Conservation (phyloP, 2,888 invertebrate genomes). For the Pammene fasciana region DNA sequence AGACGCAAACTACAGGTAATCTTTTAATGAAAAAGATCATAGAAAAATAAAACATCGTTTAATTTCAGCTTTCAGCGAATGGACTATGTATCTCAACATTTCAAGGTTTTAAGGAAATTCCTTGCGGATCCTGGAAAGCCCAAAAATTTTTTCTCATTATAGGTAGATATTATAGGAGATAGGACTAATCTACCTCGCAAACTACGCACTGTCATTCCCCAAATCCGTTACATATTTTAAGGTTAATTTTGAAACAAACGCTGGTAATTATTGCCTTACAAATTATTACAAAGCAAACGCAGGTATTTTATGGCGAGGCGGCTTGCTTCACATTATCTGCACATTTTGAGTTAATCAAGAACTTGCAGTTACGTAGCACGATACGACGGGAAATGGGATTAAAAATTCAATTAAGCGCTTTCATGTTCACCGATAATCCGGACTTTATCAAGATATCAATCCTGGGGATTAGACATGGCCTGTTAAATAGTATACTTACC, state of each 20-base stretch:
- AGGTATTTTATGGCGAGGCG: conserved; percentile 39
- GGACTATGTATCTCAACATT: no score
- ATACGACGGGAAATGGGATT: conserved; percentile 77
- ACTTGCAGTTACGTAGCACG: conserved; percentile 66
- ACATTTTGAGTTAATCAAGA: conserved; percentile 48
- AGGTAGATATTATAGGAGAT: no score
- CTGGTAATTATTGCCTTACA: conserved; percentile 7
- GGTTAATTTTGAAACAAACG: conserved; percentile 18
- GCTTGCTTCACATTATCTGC: conserved; percentile 52
- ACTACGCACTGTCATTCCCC: not conserved
- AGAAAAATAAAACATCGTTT: no score
- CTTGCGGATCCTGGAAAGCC: no score
- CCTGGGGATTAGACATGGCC: conserved; percentile 77
- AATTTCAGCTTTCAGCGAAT: no score
- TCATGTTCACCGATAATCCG: conserved; percentile 81
- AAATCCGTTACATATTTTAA: conserved; percentile 21
- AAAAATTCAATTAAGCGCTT: conserved; percentile 81
- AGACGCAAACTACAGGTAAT: no score
- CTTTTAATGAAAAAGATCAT: no score
- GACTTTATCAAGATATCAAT: conserved; percentile 81
- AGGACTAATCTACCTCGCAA: no score
- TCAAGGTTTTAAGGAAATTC: no score
- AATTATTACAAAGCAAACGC: conserved; percentile 31
- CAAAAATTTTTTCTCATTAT: no score
- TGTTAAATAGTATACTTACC: conserved; percentile 74